phyloP scores from a whole-genome alignment of 2,797 vertebrate genomes.

The Trachops cirrhosus region DNA sequence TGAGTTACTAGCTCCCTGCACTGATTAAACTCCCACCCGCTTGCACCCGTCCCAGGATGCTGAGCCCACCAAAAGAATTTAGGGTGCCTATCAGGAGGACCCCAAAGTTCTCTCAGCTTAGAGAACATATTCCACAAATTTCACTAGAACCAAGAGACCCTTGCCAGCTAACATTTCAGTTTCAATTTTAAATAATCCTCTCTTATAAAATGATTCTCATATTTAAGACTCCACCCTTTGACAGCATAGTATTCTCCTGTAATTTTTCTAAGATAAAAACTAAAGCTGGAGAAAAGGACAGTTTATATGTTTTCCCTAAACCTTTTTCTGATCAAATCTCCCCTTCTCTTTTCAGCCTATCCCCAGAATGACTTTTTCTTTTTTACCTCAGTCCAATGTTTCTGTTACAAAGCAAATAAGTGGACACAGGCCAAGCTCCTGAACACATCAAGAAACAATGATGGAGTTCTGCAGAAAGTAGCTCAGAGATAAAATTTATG shows the following conservation, averaged over 20 bases:
- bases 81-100: background rate
- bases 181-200: constrained; percentile 7
- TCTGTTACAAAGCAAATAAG: constrained; percentile 29
- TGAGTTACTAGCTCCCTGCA: background rate
- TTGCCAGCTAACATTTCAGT: background rate
- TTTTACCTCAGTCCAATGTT: background rate
- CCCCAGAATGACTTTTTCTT: background rate
- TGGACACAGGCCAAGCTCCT: background rate
- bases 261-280: background rate
- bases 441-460: background rate
- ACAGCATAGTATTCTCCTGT: background rate
- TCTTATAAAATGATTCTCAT: background rate
- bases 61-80: background rate
- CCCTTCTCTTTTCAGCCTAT: background rate
- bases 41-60: background rate
- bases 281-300: background rate
- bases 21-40: background rate
- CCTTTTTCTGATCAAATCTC: background rate
- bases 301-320: background rate
- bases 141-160: background rate
- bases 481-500: background rate
- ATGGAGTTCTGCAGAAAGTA: background rate
- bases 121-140: background rate
- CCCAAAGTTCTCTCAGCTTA: background rate
- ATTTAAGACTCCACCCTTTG: background rate